Evolutionary conservation across 1,140 invertebrate genomes (phyloP), one percentile per base, ranked within the genome.

Genomic region (Tribolium madens): DNA sequence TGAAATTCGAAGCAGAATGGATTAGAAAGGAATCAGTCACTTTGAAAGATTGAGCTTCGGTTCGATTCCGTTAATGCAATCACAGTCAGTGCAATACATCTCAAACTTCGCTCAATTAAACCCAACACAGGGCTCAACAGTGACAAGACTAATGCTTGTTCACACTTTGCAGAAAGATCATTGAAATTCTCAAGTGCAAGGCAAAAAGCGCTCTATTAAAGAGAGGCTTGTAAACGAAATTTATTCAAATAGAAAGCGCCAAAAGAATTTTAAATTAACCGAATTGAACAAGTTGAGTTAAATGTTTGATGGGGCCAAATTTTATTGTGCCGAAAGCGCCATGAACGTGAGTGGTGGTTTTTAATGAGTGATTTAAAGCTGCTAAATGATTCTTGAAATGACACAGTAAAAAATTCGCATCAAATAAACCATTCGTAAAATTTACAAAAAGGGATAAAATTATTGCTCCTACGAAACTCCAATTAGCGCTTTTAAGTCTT

Each of bases 171-270:
- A 1, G 10, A 57, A 17, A 53, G 7, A 15, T 53, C 12, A 7
- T 21, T 21, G n/a, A 21, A 57, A 57, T 57, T 21, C 52, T 10
- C 14, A 13, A 57, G 9, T 5, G 52, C 9, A 53, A 17, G 52
- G 14, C 12, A 64, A 64, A 60, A 64, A 64, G 6, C 26, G 26
- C 57, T 14, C 31, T 64, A 64, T 64, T 64, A 64, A 64, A 33
- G 57, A 10, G 53, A 6, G 18, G 26, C 57, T 13, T 2, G 21
- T 13, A 2, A 15, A 33, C 26, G 10, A 64, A 64, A 64, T 64
- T 64, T 64, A 64, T 64, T 64, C 57, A 64, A 64, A 64, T 64
- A 33, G 52, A 18, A 42, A n/a, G 52, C 52, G 14, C 15, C 52
- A 2, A 21, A 57, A 57, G 52, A 57, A 57, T 57, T 57, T 57